These are phyloP conservation scores for Drosophila nigritarsus DNA, from an alignment of 2,888 invertebrate species.

Conservation along the genomic window DNA sequence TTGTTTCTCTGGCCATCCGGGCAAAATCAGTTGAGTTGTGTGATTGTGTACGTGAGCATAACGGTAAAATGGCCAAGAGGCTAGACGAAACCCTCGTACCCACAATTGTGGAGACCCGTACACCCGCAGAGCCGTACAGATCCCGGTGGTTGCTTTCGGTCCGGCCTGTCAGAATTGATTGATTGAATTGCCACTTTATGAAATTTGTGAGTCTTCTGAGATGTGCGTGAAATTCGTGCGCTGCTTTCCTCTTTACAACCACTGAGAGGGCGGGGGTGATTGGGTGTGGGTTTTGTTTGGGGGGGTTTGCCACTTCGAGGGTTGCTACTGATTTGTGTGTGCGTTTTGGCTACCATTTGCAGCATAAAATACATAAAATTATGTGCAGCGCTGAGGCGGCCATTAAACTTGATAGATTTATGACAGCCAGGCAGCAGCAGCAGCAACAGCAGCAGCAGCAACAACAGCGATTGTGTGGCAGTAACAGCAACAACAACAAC, in stretches of 20 bases:
- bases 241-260: conserved; percentile 7
- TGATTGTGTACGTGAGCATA: conserved; percentile 83
- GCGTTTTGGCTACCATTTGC: conserved; percentile 74
- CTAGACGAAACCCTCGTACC: conserved; percentile 30
- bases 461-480: conserved; percentile 20
- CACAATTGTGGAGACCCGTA: conserved; percentile 9
- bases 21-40: conserved; percentile 74
- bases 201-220: conserved; percentile 84
- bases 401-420: conserved; percentile 85
- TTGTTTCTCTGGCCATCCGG: conserved; percentile 42
- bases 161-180: conserved; percentile 83
- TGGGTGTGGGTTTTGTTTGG: conserved; percentile 2
- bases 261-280: conserved; percentile 10
- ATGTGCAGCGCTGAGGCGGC: conserved; percentile 83
- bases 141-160: conserved; percentile 45
- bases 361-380: conserved; percentile 84
- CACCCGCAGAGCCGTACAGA: neutral
- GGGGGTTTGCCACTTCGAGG: conserved; percentile 45
- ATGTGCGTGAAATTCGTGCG: conserved; percentile 80
- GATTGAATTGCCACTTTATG: conserved; percentile 85
- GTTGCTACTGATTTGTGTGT: conserved; percentile 68
- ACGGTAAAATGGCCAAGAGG: conserved; percentile 70
- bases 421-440: conserved; percentile 67
- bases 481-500: conserved; percentile 29
- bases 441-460: conserved; percentile 33